Base-by-base conservation (phyloP, 2,888 invertebrate genomes). In the Melinaea marsaeus region DNA sequence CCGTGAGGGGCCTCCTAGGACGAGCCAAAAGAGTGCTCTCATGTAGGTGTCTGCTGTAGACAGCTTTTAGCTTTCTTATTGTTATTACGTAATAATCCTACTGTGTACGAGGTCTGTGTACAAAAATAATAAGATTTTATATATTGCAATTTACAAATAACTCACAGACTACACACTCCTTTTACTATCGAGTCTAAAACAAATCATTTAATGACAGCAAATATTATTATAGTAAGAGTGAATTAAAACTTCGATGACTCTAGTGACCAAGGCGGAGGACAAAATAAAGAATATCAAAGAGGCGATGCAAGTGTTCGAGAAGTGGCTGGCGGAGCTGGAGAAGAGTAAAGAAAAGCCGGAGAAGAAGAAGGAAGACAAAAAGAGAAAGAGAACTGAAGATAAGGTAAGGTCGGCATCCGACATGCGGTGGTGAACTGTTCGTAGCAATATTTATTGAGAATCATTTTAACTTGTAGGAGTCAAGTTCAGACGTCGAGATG, bases 221-320 rank as follows among this genome's bases (percentile, higher is more conserved):
- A 1, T 0, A 22, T 22, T 22, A 1, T 22, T 22, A 22, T 22
- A 22, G 22, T 22, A 22, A 22, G 22, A 22, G 22, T 22, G 22
- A 22, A 22, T 22, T 22, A 22, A 48, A 13, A 51, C 3, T 22
- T 32, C 32, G 11, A 32, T 51, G 6, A 51, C 67, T 66, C 13
- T 63, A 92, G 93, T 94, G 81, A 95, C 94, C 57, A 94, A 94
- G 76, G 93, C 94, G 45, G 93, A 93, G 75, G 94, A 94, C 33
- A 94, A 94, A 77, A 85, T 94, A 64, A 92, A 92, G 75, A 94
- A 94, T 74, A 92, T 95, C 64, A 92, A 92, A 71, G 94, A 93
- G 75, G 94, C 94, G 0, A 92, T 94, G 80, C 92, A 91, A 54
- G 92, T 94, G 33, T 95, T 94, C 74, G 94, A 94, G 79, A 86